phyloP scores from a whole-genome alignment of 2,888 invertebrate species.

The Acrobasis consociella region DNA sequence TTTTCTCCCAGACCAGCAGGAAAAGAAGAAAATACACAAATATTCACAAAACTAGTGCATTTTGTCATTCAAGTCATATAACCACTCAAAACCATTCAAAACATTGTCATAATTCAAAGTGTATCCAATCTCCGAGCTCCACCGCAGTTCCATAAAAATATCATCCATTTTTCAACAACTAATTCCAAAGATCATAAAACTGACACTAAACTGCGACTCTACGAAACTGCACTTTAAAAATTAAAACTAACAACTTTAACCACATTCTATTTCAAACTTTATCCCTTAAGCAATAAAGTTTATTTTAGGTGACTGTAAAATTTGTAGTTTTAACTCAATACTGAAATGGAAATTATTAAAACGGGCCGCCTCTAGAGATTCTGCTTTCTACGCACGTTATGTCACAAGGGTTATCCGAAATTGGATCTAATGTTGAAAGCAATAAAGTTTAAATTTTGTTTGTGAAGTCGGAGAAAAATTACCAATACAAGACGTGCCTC shows the following conservation, averaged over 20 bases:
- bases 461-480: conserved; percentile 11
- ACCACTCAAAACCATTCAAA: not conserved
- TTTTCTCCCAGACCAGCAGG: too few species aligned
- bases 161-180: conserved; percentile 3
- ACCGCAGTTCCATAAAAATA: conserved; percentile 6
- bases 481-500: conserved; percentile 10
- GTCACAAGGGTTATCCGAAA: conserved; percentile 12
- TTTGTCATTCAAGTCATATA: too few species aligned
- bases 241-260: not conserved
- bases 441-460: conserved; percentile 10
- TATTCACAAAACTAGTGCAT: too few species aligned
- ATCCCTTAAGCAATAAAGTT: not conserved
- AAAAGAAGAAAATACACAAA: too few species aligned
- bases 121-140: not conserved
- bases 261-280: not conserved
- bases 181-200: conserved; percentile 4
- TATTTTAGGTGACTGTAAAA: not conserved
- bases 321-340: conserved; percentile 1
- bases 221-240: not conserved
- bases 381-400: conserved; percentile 18
- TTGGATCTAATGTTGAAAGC: not conserved
- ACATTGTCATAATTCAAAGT: not conserved
- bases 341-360: conserved; percentile 17
- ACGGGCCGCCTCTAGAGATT: conserved; percentile 9
- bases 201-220: not conserved